Evolutionary conservation across 1,140 invertebrate species (phyloP), one percentile per base, ranked within the genome.

Genomic region (Lepidurus arcticus): DNA sequence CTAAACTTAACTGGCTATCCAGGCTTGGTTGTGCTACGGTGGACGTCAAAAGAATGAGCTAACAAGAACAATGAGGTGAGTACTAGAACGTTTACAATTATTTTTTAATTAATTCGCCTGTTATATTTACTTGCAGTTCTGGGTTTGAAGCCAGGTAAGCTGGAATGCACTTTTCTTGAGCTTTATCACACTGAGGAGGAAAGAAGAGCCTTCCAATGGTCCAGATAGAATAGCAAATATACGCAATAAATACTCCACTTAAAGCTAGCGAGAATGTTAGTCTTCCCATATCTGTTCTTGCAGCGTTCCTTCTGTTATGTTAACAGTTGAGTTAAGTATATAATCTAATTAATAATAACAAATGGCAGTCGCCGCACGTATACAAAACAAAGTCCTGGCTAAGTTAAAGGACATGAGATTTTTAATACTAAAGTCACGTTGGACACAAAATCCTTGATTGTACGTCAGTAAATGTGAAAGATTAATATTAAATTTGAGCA

Each of bases 211-310:
- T 85, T 77, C 90, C 91, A 81, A 94, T 86, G 73, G 88, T 89
- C 86, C 91, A 93, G 82, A 93, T 89, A 26, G 91, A 91, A 84
- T 93, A 89, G 42, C 87, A 82, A 78, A 93, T 89, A 83, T 93
- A 93, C 7, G 85, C 89, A 47, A 91, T 82, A 85, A 93, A 92
- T 80, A 90, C 83, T 80, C 88, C 86, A 77, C 87, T 87, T 76
- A 91, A 81, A 76, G 92, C 84, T 24, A 89, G 81, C 77, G 85
- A 87, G 81, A 88, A 81, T 26, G 88, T 88, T 10, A 53, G 43
- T 73, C 45, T 34, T 47, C 65, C 42, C 78, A 78, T 78, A 24
- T 73, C 44, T 78, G 34, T 73, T 53, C 79, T 47, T 9, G 53
- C 13, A 7, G 16, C 53, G 13, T 16, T 21, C 7, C 80, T 73